Evolutionary conservation across 2,113 vertebrate genomes (phyloP), one percentile per base, ranked within the genome.

Genomic region (Perca flavescens): DNA sequence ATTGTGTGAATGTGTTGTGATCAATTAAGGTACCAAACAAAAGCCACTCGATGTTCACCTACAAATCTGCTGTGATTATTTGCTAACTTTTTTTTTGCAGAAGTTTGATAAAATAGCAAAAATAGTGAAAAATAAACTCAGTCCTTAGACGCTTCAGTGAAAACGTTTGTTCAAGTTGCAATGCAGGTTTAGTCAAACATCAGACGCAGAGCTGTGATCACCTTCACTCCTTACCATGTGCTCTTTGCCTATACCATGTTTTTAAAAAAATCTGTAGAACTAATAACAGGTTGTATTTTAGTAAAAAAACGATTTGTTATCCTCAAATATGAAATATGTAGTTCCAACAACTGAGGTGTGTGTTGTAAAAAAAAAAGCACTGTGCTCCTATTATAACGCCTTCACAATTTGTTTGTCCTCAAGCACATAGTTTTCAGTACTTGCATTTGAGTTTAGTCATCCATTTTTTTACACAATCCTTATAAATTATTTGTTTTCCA

Each of bases 401-500:
- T 86, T 67, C 40, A 47, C 19, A 75, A 47, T 17, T 22, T 47
- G 34, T 81, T 82, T 75, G 58, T 84, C 74, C 66, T 79, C 49
- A 88, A 85, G 76, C 86, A 85, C 81, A 90, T 63, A 56, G 43
- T 83, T 88, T 65, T 82, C 56, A 57, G 70, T 54, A 65, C 76
- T 80, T 60, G 52, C 40, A 11, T 78, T 53, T 70, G 43, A 79
- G 69, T 74, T 67, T 22, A 49, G 40, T 79, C 57, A 54, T 86
- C 8, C 22, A 69, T 84, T 92, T 93, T 93, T 92, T 64, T 90
- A 91, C 90, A 90, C 69, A 61, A 40, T 74, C 75, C 61, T 84
- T 53, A 84, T 87, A 82, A 90, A 77, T 80, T 81, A 87, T 87
- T 79, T 82, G 49, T 89, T 86, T 88, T 89, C 53, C 62, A 77